Evolutionary conservation across 2,888 invertebrate genomes (phyloP), one percentile per base, ranked within the genome.

Genomic region (Eupithecia dodoneata): DNA sequence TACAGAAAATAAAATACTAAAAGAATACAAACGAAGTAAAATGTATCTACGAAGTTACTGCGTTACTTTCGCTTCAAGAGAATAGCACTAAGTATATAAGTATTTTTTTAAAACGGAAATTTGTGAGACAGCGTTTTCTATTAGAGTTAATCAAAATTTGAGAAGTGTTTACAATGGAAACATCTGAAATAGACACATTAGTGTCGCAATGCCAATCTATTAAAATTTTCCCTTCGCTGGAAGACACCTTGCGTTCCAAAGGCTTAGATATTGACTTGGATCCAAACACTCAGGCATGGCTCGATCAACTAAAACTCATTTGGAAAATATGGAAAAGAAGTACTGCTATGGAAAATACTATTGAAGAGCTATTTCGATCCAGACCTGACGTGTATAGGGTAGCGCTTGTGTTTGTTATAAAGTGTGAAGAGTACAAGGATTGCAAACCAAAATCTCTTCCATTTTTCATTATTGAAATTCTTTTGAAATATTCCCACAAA

Each of bases 371-470:
- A 84, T 96, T 95, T 83, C 89, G 92, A 59, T 90, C 90, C 47
- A 93, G 94, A 78, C 88, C 90, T 42, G 96, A 97, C 88, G 96
- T 97, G 4, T 97, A 96, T 86, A 93, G 96, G 83, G 93, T 96
- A 77, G 95, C 95, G 45, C 88, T 97, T 76, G 89, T 95, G 78
- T 94, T 97, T 82, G 90, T 96, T 75, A 95, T 96, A 76, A 96
- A 96, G 87, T 96, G 96, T 83, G 93, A 95, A 79, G 97, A 97
- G 81, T 96, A 96, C 82, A 95, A 96, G 87, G 95, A 96, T 84
- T 95, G 96, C 75, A 97, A 97, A 89, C 94, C 93, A 52, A 97
- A 96, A 88, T 93, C 96, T 55, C 93, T 97, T 74, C 95, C 97
- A 47, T 95, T 96, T 86, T 96, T 95, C 81, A 96, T 97, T 80